Evolutionary conservation across 2,797 vertebrate genomes (phyloP), one percentile per base, ranked within the genome.

Genomic region (Microctenopoma lineatum): DNA sequence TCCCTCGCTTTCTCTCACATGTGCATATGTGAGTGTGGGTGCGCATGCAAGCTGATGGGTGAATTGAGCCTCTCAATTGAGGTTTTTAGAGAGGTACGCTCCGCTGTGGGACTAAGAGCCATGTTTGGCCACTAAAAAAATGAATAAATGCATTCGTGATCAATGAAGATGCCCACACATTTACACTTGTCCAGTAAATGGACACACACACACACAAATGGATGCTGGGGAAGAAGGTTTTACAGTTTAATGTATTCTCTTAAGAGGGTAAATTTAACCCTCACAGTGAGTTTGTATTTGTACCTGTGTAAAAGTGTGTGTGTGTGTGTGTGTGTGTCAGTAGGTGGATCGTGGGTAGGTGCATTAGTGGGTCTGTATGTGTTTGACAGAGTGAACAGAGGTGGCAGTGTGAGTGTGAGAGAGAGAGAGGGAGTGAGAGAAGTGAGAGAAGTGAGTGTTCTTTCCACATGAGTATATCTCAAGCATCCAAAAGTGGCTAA

Each of bases 141-240:
- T 79, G n/a, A 86, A 80, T 87, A 80, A 84, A 87, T 85, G 75
- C 68, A 68, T 75, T 84, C 46, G 60, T 81, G 84, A 89, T 91
- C 85, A 85, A 66, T 72, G 66, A 58, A 67, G 52, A 60, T 4
- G 41, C 61, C 59, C 59, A 61, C 29, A 25, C 53, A 67, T 60
- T 55, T 12, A 29, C 47, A 64, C 36, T 3, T 14, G 38, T 47
- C 60, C 36, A 52, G 38, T 47, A 64, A 29, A 52, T 18, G 44
- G 38, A 52, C 2, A 29, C 5, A 27, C 34, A 42, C 38, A 68
- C 65, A 70, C 16, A 59, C 12, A 59, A 66, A 54, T 66, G 46
- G 42, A 64, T 71, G 27, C 52, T 52, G 25, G 54, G 18, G 61
- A 73, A 75, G 44, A 63, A 67, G 70, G 47, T 77, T 81, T 80